Base-by-base conservation (phyloP, 2,888 invertebrate species). In the Neoaliturus tenellus region DNA sequence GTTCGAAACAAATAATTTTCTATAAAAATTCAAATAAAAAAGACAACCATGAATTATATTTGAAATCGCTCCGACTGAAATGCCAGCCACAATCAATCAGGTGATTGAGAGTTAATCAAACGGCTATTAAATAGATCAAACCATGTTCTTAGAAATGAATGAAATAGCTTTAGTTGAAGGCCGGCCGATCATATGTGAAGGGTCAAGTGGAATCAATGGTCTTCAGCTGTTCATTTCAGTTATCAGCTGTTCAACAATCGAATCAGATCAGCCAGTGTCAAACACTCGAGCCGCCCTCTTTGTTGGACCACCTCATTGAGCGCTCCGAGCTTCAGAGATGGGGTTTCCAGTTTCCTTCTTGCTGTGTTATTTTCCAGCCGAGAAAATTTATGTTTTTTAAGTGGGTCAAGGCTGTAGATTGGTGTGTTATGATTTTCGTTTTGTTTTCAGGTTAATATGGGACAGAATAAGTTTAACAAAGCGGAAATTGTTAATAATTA, bases 211-310 rank as follows among this genome's bases (percentile, higher is more conserved):
- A 28, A 62, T 62, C 28, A 62, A 62, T 62, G 62, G 62, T 28
- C 17, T n/a, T 62, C 62, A 62, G 62, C 62, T 62, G 62, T 62
- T 62, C 62, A 62, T 17, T 62, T 31, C 28, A 62, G 62, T 17
- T 55, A 62, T 62, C 62, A 62, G 62, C 62, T 62, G 62, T 28
- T 62, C 62, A 14, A 62, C 62, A 62, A 62, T 62, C 51, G 51
- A 62, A 62, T 62, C 62, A 62, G 62, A 62, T 62, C 62, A 62
- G 62, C 62, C 31, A 31, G 51, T 51, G 51, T 51, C 51, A 51
- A 51, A 62, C 62, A 28, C 62, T 25, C 62, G 17, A 14, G 17
- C 28, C 62, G 23, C 51, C 23, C 6, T 23, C 51, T 51, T 23
- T 51, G 23, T 51, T 31, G 28, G 62, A 12, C 62, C 62, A 62